Conservation (phyloP, 2,797 vertebrate genomes). For the Enteromius unitaeniatus region DNA sequence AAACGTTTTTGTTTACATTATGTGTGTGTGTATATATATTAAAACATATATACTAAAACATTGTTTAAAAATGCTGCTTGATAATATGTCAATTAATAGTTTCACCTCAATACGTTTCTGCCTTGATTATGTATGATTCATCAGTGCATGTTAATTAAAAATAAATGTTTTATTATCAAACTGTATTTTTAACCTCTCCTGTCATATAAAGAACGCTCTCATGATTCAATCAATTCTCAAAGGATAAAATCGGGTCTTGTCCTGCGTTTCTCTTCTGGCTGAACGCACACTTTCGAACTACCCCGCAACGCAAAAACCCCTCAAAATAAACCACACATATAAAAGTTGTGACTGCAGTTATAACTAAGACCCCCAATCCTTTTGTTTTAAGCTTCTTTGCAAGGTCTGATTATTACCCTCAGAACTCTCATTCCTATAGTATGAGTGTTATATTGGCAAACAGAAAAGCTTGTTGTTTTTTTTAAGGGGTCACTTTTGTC, state of each 20-base stretch:
- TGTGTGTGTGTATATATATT: too few species aligned
- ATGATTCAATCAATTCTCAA: background rate
- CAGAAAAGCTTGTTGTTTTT: background rate
- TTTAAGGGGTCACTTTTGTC: background rate
- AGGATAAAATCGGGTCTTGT: background rate
- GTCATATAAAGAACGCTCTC: background rate
- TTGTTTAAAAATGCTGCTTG: background rate
- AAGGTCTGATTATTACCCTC: background rate
- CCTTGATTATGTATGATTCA: background rate
- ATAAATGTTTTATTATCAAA: background rate
- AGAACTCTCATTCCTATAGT: background rate
- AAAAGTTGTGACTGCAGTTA: background rate
- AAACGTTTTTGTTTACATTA: too few species aligned
- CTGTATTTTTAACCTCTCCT: background rate
- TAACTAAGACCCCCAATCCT: background rate
- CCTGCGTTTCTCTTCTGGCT: background rate
- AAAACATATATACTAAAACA: background rate
- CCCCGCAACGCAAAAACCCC: background rate
- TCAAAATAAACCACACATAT: background rate
- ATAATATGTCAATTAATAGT: background rate
- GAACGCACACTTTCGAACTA: background rate
- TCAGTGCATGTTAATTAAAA: background rate
- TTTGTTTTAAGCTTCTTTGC: background rate
- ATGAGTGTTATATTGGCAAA: background rate
- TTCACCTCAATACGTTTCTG: background rate